Conservation (phyloP, 2,888 invertebrate genomes). For the Pecten maximus region DNA sequence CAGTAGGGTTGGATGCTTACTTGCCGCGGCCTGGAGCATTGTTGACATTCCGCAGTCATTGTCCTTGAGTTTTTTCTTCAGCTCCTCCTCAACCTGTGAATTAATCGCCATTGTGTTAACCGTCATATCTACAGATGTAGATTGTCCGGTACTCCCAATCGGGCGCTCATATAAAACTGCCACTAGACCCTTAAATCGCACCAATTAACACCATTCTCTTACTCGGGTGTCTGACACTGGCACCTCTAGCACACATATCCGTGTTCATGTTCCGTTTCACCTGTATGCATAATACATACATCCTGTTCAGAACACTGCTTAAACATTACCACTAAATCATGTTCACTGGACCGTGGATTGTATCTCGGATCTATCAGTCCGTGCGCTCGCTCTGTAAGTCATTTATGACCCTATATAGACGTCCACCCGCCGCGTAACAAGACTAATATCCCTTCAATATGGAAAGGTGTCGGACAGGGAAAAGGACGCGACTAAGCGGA, state of each 20-base stretch:
- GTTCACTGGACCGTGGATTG: not conserved
- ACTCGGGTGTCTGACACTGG: not conserved
- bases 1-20: constrained; percentile 54
- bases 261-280: not conserved
- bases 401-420: not conserved
- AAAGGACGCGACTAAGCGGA: constrained; percentile 11
- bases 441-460: not conserved
- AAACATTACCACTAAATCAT: not conserved
- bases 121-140: not conserved
- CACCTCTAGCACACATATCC: not conserved
- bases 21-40: constrained; percentile 69
- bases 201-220: not conserved
- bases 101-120: constrained; percentile 3
- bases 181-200: not conserved
- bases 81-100: constrained; percentile 67
- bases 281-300: not conserved
- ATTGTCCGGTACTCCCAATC: not conserved
- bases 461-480: not conserved
- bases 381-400: not conserved
- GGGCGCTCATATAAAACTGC: no score
- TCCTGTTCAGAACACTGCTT: not conserved
- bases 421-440: not conserved
- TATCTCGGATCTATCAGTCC: not conserved
- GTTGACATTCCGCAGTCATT: constrained; percentile 73
- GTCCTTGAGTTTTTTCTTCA: constrained; percentile 62